Evolutionary conservation across 2,113 vertebrate genomes (phyloP).

Genomic region (Willisornis vidua): DNA sequence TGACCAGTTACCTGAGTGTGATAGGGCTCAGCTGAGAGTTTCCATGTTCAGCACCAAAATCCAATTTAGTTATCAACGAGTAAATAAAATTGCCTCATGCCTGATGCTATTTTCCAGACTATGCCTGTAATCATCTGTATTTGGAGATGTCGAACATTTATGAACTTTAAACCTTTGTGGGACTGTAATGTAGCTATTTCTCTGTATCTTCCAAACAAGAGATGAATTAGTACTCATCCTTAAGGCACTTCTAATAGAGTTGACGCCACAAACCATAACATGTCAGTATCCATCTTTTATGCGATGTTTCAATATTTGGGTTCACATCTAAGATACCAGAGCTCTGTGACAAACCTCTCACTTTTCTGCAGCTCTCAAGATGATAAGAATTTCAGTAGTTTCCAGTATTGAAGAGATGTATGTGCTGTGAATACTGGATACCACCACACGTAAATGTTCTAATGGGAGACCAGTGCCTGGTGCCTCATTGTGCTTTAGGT

Average conservation of each 20-base stretch:
- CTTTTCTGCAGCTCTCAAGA: not conserved
- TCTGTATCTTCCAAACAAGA: not conserved
- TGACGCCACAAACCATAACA: not conserved
- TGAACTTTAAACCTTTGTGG: not conserved
- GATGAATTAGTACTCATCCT: not conserved
- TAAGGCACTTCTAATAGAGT: not conserved
- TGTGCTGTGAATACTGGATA: not conserved
- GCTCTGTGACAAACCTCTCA: not conserved
- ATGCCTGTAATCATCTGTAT: not conserved
- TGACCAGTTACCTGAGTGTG: not conserved
- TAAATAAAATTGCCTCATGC: not conserved
- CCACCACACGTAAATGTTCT: not conserved
- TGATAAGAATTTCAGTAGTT: not conserved
- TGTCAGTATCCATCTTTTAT: not conserved
- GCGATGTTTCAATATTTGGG: not conserved
- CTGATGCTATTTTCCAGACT: not conserved
- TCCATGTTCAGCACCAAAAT: not conserved
- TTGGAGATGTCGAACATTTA: not conserved
- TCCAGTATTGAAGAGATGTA: not conserved
- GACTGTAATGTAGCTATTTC: fast-evolving
- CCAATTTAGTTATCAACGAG: not conserved
- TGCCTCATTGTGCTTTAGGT: not conserved
- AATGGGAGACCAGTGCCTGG: not conserved
- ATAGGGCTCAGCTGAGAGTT: not conserved
- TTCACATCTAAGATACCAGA: not conserved